Conservation (phyloP, 2,797 vertebrate species). For the Lerista edwardsae region DNA sequence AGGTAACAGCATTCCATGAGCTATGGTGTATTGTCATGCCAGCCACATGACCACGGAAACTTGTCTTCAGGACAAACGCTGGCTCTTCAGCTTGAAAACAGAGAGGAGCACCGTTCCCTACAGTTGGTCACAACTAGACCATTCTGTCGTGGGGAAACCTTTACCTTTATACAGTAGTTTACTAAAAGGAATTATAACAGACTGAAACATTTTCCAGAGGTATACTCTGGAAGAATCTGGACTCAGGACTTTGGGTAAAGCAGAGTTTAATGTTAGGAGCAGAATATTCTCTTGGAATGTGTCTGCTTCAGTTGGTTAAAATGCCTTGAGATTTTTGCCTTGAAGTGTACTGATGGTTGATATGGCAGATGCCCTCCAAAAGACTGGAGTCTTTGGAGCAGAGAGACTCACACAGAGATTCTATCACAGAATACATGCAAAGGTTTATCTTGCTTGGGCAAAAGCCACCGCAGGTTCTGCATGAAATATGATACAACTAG, state of each 20-base stretch:
- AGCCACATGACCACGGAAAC: too few relatives aligned
- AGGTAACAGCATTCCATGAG: too few relatives aligned
- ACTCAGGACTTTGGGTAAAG: not conserved
- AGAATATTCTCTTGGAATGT: constrained; percentile 13
- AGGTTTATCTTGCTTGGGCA: not conserved
- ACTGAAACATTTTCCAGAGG: not conserved
- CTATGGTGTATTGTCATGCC: too few relatives aligned
- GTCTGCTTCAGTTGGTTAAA: constrained; percentile 50
- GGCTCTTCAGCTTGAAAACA: too few relatives aligned
- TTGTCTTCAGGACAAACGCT: too few relatives aligned
- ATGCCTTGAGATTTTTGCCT: constrained; percentile 35
- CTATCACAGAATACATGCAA: constrained; percentile 1
- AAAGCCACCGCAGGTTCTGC: constrained; percentile 29
- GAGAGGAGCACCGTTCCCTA: too few relatives aligned
- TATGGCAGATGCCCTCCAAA: not conserved
- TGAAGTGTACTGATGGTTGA: not conserved
- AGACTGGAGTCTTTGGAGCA: constrained; percentile 28
- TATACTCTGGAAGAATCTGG: not conserved
- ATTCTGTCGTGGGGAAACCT: too few relatives aligned
- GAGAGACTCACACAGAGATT: constrained; percentile 16
- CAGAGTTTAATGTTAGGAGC: constrained; percentile 26
- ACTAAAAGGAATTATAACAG: not conserved
- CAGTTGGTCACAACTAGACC: too few relatives aligned
- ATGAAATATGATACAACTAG: not conserved
- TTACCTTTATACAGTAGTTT: too few relatives aligned